phyloP scores from a whole-genome alignment of 2,888 invertebrate species.

The Sminthurides aquaticus region DNA sequence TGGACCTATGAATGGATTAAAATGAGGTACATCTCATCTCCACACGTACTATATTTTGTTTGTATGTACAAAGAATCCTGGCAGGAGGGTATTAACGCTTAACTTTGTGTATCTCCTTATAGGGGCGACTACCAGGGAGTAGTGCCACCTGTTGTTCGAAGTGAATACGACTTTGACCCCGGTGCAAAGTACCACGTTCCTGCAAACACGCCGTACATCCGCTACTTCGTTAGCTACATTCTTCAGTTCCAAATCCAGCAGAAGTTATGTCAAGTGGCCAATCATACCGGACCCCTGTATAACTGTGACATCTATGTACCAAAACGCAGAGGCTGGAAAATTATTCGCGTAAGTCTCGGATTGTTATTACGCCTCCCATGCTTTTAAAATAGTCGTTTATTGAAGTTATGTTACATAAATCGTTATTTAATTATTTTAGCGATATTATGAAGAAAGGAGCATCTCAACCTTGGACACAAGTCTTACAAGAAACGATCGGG shows the following conservation, averaged over 20 bases:
- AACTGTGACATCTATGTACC: constrained; percentile 75
- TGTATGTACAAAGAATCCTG: too few species aligned
- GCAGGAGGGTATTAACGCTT: too few species aligned
- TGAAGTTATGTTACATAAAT: neutral
- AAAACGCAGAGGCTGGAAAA: constrained; percentile 69
- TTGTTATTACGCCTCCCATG: neutral
- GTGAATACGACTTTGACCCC: constrained; percentile 76
- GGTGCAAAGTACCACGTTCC: constrained; percentile 75
- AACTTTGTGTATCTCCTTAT: constrained; percentile 40
- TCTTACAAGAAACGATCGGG: constrained; percentile 72
- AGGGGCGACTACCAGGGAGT: constrained; percentile 78
- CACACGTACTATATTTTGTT: too few species aligned
- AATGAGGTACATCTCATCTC: constrained; percentile 48
- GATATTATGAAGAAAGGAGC: constrained; percentile 40
- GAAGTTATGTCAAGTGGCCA: constrained; percentile 65
- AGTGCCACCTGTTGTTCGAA: constrained; percentile 74
- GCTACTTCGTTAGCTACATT: constrained; percentile 73
- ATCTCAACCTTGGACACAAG: constrained; percentile 69
- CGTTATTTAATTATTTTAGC: constrained; percentile 25
- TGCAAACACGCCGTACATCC: constrained; percentile 51
- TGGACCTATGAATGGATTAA: constrained; percentile 65
- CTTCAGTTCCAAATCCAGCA: constrained; percentile 80
- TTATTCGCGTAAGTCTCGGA: constrained; percentile 50
- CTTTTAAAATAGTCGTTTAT: neutral
- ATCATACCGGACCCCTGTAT: constrained; percentile 61